Base-by-base conservation (phyloP, 2,888 invertebrate species). In the Leptinotarsa tumamoca region DNA sequence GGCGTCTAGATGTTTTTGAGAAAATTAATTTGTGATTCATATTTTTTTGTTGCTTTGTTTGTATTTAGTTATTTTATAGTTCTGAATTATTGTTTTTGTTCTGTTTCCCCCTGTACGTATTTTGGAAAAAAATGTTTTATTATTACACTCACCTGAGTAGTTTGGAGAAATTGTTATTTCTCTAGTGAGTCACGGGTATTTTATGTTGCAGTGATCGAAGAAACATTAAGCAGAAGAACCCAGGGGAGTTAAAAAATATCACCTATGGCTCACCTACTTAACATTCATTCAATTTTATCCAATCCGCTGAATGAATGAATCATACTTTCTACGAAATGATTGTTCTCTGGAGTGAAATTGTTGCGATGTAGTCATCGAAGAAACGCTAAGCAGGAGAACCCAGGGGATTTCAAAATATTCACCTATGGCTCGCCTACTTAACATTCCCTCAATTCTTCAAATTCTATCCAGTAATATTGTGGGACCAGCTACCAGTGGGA, bases 161-260 rank as follows among this genome's bases (percentile, higher is more conserved):
- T 10, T 17, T 17, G 0, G 23, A 3, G 1, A 14, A 10, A 27
- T 63, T 2, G 5, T 63, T 63, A 4, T 63, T 33, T 63, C 4
- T 63, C n/a, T 4, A 27, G 27, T 27, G 33, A 43, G 10, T 43
- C 43, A 3, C 10, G 21, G 56, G 0, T 14, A 33, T 63, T 63
- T 63, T 5, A n/a, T 10, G 23, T 67, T 27, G 74, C 51, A 17
- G 14, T 27, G 7, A 71, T 76, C 67, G 68, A 78, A 76, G 67
- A 77, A 81, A 81, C 77, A 78, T 71, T 79, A 83, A 84, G 84
- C 81, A 84, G 83, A 82, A 68, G 79, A 80, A 80, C 82, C 81
- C 77, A 80, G 83, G 83, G 83, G 82, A 71, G 66, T 74, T 68
- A 74, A 68, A 76, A 79, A 49, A 67, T 49, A 54, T 79, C 79